Percentiles rank a stretch among this genome's conserved stretches.
These are phyloP conservation scores for Rhorus exstirpatorius DNA, from an alignment of 2,888 invertebrate species.

Conservation along the genomic window DNA sequence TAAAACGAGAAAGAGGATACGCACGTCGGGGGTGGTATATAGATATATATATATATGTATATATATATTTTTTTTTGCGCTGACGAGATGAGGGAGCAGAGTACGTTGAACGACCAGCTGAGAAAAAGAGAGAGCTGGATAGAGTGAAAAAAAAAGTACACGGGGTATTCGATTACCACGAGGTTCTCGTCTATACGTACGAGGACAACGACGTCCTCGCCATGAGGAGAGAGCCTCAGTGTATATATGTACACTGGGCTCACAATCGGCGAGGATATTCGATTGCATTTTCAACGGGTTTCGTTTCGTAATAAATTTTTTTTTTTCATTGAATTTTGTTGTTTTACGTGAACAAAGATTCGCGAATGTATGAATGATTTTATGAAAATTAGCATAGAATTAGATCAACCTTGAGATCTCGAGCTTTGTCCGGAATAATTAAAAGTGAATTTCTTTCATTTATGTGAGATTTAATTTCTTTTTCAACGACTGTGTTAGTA, in stretches of 20 bases:
- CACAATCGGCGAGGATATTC: slow-evolving; percentile 24
- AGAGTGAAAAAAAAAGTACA: slow-evolving; percentile 71
- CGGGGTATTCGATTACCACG: slow-evolving; percentile 70
- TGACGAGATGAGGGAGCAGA: slow-evolving; percentile 68
- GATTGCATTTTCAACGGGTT: slow-evolving; percentile 52
- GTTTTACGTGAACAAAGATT: neutral
- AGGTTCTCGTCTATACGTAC: slow-evolving; percentile 53
- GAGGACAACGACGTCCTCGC: slow-evolving; percentile 65
- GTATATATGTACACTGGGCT: slow-evolving; percentile 14
- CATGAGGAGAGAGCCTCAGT: slow-evolving; percentile 23
- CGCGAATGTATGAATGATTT: neutral
- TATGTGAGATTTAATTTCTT: too few species aligned
- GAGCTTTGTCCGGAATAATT: neutral
- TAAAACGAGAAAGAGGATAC: slow-evolving; percentile 84
- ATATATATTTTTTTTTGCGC: neutral
- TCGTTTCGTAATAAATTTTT: neutral
- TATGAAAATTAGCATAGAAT: neutral
- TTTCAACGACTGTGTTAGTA: neutral
- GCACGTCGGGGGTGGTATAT: slow-evolving; percentile 60
- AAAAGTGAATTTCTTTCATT: too few species aligned
- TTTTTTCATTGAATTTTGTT: neutral
- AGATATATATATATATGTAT: slow-evolving; percentile 5
- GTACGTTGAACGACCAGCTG: slow-evolving; percentile 48
- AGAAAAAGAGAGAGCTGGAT: slow-evolving; percentile 31
- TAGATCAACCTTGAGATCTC: neutral